Evolutionary conservation across 2,113 vertebrate species (phyloP).

Genomic region (Salminus brasiliensis): DNA sequence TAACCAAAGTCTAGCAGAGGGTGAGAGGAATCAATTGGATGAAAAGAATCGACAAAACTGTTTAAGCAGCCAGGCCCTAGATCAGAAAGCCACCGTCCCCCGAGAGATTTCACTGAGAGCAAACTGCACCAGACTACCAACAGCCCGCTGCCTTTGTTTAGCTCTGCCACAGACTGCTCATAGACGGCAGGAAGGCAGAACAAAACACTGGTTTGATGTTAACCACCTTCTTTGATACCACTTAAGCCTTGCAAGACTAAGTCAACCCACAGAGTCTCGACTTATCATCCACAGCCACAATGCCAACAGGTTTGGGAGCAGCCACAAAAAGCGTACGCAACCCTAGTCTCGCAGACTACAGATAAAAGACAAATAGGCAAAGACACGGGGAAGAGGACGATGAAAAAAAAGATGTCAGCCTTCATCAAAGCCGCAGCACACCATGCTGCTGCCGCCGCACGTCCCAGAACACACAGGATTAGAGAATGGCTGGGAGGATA

Average conservation of each 20-base stretch:
- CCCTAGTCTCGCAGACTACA: background rate
- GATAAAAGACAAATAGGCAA: background rate
- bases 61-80: slow-evolving; percentile 76
- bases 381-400: background rate
- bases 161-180: slow-evolving; percentile 71
- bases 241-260: background rate
- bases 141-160: slow-evolving; percentile 77
- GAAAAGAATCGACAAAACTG: slow-evolving; percentile 84
- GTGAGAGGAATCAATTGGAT: slow-evolving; percentile 85
- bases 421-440: slow-evolving; percentile 64
- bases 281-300: slow-evolving; percentile 3
- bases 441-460: background rate
- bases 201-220: slow-evolving; percentile 79
- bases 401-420: slow-evolving; percentile 58
- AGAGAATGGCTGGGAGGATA: slow-evolving; percentile 64
- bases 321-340: background rate
- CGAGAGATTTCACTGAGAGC: slow-evolving; percentile 77
- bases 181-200: slow-evolving; percentile 67
- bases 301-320: background rate
- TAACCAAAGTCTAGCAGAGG: slow-evolving; percentile 66
- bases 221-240: slow-evolving; percentile 58
- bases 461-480: slow-evolving; percentile 66
- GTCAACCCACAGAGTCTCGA: background rate
- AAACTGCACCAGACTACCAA: slow-evolving; percentile 76
- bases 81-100: slow-evolving; percentile 74